These are phyloP conservation scores for Polypedilum vanderplanki DNA, from an alignment of 1,140 invertebrate genomes.

Conservation along the genomic window DNA sequence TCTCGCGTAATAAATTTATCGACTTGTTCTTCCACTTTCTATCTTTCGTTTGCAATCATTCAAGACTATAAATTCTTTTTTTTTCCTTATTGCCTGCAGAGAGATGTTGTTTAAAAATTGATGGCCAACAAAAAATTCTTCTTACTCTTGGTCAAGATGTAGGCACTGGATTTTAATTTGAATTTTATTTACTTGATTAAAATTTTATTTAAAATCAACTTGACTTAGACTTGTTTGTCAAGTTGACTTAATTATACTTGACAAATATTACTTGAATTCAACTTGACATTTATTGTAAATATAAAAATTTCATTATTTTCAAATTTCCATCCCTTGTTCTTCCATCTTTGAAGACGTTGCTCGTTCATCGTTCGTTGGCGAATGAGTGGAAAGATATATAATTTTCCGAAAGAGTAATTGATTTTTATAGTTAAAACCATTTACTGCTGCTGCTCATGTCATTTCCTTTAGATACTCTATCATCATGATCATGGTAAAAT, in stretches of 20 bases:
- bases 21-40: background rate
- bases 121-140: background rate
- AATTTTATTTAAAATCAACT: no score
- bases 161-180: no score
- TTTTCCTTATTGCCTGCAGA: background rate
- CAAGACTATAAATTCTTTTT: constrained; percentile 16
- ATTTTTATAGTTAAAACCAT: constrained; percentile 9
- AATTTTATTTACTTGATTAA: no score
- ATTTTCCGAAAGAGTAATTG: constrained; percentile 15
- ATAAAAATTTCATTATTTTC: no score
- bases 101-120: constrained; percentile 9
- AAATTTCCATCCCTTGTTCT: background rate
- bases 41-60: constrained; percentile 2
- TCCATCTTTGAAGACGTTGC: background rate
- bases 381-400: no score
- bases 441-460: background rate
- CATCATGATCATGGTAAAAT: background rate
- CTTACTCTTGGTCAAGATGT: no score
- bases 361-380: background rate
- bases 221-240: no score
- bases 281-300: no score
- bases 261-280: no score
- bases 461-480: background rate
- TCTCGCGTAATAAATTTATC: constrained; percentile 12
- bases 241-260: no score